Conservation (phyloP, 2,888 invertebrate genomes). For the Lithophane socia region DNA sequence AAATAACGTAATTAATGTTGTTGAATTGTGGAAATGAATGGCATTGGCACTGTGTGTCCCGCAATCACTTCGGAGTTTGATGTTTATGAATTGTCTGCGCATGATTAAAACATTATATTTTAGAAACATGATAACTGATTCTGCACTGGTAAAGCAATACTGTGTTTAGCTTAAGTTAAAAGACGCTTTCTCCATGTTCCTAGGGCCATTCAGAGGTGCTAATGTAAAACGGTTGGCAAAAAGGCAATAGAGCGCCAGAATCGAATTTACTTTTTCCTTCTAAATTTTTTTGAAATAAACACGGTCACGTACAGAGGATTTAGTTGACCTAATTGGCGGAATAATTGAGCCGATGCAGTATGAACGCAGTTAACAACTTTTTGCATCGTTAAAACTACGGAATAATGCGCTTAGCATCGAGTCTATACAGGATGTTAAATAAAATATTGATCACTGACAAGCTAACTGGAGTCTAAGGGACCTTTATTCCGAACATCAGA, state of each 20-base stretch:
- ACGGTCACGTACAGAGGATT: constrained; percentile 25
- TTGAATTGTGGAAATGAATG: neutral
- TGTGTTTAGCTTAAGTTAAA: neutral
- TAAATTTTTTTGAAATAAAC: constrained; percentile 26
- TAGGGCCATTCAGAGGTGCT: neutral
- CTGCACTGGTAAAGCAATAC: neutral
- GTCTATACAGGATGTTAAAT: constrained; percentile 21
- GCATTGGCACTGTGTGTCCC: neutral
- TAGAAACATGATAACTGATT: neutral
- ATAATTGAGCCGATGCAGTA: constrained; percentile 43
- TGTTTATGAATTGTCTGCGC: neutral
- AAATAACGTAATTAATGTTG: neutral
- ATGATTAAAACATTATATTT: neutral
- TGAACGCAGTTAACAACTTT: constrained; percentile 41
- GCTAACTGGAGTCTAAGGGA: neutral
- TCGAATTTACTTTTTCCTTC: neutral
- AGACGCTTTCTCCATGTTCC: neutral
- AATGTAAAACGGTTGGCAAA: neutral
- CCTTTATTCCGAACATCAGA: neutral
- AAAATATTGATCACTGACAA: constrained; percentile 24
- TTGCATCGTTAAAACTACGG: constrained; percentile 53
- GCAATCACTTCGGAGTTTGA: neutral
- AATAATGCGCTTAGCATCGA: constrained; percentile 36
- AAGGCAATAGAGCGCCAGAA: neutral
- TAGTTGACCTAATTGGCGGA: constrained; percentile 40